Evolutionary conservation across 2,113 vertebrate genomes (phyloP).

Genomic region (Asarcornis scutulata): DNA sequence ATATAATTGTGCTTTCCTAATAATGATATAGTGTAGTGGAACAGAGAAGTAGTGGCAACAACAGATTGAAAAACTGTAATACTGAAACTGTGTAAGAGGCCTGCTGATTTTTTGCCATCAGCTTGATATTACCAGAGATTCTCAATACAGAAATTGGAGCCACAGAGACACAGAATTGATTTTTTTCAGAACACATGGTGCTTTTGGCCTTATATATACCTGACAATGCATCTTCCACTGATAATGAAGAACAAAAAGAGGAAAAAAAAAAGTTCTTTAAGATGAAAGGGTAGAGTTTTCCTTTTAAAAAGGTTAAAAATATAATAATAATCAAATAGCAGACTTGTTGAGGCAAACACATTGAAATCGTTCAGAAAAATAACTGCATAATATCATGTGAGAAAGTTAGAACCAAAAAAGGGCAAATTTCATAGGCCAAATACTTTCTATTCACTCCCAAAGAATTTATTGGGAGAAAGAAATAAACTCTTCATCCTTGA

Average conservation of each 20-base stretch:
- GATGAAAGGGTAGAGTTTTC: neutral
- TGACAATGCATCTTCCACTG: neutral
- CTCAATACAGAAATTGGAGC: neutral
- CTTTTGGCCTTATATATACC: neutral
- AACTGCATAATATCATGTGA: slow-evolving; percentile 63
- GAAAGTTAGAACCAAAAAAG: slow-evolving; percentile 69
- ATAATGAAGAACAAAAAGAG: neutral
- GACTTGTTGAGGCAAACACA: slow-evolving; percentile 52
- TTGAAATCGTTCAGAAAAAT: slow-evolving; percentile 70
- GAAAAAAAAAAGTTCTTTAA: neutral
- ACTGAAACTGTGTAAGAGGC: neutral
- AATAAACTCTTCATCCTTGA: slow-evolving; percentile 21
- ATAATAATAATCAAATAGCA: slow-evolving; percentile 3
- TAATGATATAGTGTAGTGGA: neutral
- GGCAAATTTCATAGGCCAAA: slow-evolving; percentile 37
- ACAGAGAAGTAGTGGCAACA: neutral
- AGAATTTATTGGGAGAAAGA: slow-evolving; percentile 53
- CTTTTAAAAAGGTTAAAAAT: neutral
- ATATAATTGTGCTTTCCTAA: neutral
- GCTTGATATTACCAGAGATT: neutral
- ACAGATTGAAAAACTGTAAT: neutral
- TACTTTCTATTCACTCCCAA: slow-evolving; percentile 61
- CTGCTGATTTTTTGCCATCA: neutral
- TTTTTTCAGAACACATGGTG: neutral
- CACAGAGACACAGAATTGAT: neutral